Evolutionary conservation across 2,113 vertebrate genomes (phyloP).

Genomic region (Menura novaehollandiae): DNA sequence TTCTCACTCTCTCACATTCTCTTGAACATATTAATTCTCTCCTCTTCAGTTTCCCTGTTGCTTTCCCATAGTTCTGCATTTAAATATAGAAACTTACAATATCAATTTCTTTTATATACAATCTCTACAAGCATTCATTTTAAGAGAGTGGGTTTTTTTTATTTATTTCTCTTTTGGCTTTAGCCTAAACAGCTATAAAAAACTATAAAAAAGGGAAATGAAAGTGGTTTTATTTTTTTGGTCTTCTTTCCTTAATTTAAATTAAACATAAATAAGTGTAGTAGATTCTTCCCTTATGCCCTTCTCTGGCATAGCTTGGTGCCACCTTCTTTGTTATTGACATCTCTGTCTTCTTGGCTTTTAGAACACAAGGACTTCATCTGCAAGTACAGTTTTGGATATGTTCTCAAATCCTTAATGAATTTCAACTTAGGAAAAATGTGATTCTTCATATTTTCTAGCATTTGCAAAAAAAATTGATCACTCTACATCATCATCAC

Average conservation of each 20-base stretch:
- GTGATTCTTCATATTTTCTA: conserved; percentile 12
- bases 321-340: not conserved
- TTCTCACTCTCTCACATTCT: not conserved
- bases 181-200: not conserved
- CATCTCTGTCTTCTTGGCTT: not conserved
- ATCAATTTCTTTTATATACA: not conserved
- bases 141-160: not conserved
- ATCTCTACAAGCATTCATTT: not conserved
- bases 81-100: not conserved
- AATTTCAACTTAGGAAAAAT: not conserved
- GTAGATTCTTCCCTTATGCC: not conserved
- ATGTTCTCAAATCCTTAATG: not conserved
- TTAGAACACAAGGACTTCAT: not conserved
- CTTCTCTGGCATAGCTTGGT: not conserved
- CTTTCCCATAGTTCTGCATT: not conserved
- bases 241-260: not conserved
- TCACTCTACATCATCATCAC: not conserved
- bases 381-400: not conserved
- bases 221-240: not conserved
- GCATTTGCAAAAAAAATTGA: not conserved
- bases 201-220: not conserved
- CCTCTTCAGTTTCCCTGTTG: not conserved
- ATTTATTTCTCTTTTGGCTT: not conserved
- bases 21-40: not conserved
- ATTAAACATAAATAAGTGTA: not conserved